Evolutionary conservation across 2,797 vertebrate genomes (phyloP).

Genomic region (Buceros bicornis): DNA sequence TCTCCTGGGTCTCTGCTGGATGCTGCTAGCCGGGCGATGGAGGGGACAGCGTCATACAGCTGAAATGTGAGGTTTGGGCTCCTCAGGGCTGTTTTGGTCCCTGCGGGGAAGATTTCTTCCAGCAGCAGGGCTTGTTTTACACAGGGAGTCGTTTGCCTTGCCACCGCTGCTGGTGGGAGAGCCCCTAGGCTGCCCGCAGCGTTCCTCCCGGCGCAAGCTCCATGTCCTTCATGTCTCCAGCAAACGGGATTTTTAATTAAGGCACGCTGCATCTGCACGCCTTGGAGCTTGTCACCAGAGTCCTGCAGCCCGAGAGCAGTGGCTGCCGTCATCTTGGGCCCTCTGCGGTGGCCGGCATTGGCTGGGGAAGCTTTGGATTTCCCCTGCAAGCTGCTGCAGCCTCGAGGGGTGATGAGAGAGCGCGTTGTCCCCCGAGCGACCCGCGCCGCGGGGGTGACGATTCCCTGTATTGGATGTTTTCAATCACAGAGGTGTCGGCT

Average conservation of each 20-base stretch:
- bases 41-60: neutral
- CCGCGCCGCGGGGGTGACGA: fast-evolving
- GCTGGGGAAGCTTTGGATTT: neutral
- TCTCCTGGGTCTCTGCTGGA: neutral
- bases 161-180: neutral
- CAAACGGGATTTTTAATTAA: neutral
- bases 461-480: neutral
- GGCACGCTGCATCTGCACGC: neutral
- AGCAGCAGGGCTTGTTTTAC: neutral
- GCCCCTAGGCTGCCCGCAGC: neutral
- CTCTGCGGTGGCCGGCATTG: fast-evolving
- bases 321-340: fast-evolving
- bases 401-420: neutral
- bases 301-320: neutral
- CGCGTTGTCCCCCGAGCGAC: fast-evolving
- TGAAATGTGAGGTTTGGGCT: neutral
- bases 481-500: neutral
- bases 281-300: neutral
- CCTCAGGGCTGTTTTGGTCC: neutral
- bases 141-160: neutral
- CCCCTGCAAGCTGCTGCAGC: neutral
- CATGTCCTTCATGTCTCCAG: neutral
- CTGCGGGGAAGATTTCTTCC: neutral
- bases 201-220: fast-evolving
- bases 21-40: neutral